Conservation (phyloP, 2,797 vertebrate species). For the Alfaro cultratus region DNA sequence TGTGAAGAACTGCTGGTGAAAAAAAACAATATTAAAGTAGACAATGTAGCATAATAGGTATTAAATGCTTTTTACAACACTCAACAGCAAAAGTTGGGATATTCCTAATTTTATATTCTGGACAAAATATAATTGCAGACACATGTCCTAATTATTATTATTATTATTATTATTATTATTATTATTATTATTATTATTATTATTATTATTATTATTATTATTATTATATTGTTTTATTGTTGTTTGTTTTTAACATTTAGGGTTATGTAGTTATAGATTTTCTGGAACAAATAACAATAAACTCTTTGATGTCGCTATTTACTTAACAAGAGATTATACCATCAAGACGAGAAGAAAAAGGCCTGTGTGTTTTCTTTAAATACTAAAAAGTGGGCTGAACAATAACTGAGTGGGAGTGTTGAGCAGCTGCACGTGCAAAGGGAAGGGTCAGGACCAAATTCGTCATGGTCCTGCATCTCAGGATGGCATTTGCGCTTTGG, state of each 20-base stretch:
- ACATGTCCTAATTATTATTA: not conserved
- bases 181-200: too few relatives aligned
- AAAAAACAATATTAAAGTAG: not conserved
- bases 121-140: not conserved
- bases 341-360: not conserved
- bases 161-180: too few relatives aligned
- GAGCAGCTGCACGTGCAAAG: constrained; percentile 2
- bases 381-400: not conserved
- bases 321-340: not conserved
- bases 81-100: not conserved
- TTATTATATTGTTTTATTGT: too few relatives aligned
- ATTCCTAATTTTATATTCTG: not conserved
- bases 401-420: not conserved
- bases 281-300: not conserved
- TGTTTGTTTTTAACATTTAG: too few relatives aligned
- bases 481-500: not conserved
- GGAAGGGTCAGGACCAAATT: not conserved
- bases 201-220: too few relatives aligned
- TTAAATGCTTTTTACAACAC: not conserved
- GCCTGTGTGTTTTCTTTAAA: not conserved
- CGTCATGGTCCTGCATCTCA: not conserved
- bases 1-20: not conserved
- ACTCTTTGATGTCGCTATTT: not conserved
- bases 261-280: not conserved
- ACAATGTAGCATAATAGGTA: not conserved